Evolutionary conservation across 2,888 invertebrate species (phyloP).

Genomic region (Parnassius smintheus): DNA sequence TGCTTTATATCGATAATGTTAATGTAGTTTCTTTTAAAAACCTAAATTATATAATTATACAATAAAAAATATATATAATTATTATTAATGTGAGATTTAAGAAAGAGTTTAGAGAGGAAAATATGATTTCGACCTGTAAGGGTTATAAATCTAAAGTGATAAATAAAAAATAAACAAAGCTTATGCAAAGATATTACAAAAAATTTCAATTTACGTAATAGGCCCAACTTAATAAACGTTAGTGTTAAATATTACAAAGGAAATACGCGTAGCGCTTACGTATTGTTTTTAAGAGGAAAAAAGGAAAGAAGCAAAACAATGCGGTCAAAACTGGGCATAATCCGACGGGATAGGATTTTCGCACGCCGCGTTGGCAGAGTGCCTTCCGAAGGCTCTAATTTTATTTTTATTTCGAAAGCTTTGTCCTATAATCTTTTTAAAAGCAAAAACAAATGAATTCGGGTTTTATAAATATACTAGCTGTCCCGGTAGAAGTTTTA

Average conservation of each 20-base stretch:
- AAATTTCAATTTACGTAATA: neutral
- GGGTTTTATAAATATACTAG: neutral
- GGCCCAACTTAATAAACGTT: neutral
- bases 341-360: conserved; percentile 31
- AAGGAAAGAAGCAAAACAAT: conserved; percentile 9
- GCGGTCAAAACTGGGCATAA: conserved; percentile 28
- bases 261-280: neutral
- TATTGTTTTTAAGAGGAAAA: neutral
- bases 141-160: too few species aligned
- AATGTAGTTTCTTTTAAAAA: too few species aligned
- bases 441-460: conserved; percentile 12
- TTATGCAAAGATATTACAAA: neutral
- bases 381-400: conserved; percentile 9
- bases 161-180: too few species aligned
- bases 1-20: too few species aligned
- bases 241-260: neutral
- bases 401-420: conserved; percentile 21
- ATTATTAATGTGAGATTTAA: too few species aligned
- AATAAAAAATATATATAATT: too few species aligned
- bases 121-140: too few species aligned
- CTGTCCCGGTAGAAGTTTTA: too few species aligned
- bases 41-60: too few species aligned
- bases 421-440: conserved; percentile 17
- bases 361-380: conserved; percentile 27
- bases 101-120: too few species aligned